Base-by-base conservation (phyloP, 2,797 vertebrate species). In the Smutsia gigantea region DNA sequence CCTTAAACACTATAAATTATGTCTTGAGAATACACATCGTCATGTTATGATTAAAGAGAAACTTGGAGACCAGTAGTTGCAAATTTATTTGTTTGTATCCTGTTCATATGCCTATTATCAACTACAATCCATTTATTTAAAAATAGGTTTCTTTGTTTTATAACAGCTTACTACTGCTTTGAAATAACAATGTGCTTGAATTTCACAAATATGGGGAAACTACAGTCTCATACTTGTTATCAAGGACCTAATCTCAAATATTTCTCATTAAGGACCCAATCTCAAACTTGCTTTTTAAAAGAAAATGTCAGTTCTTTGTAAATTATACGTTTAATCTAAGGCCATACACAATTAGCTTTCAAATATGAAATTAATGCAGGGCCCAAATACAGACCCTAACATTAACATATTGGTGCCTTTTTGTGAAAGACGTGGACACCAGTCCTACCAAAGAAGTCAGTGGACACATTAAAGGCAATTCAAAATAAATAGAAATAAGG, bases 401-500 rank as follows among this genome's bases (percentile, higher is more conserved):
- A 69, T 61, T 87, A 95, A 95, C 12, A 78, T 49, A 12, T 75
- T 75, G 79, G 5, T 87, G 29, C 1, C 19, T 87, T 93, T 87
- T 55, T 72, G 31, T 96, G n/a, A 93, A 94, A 96, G 31, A 63
- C 29, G 4, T 42, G 19, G n/a, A 84, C 37, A 91, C 46, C 64
- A 93, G 55, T 23, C 68, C 31, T 46, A 72, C n/a, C n/a, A 92
- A 93, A 94, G 57, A 93, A 81, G 55, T 81, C 29, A 94, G 63
- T 7, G 55, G 49, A 82, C 17, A 88, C 25, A 72, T 85, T 84
- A 96, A 96, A 78, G 68, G 4, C 61, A 95, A 90, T 71, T 91
- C 29, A 89, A 93, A 96, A 63, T 69, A 81, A 95, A 96, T 1
- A 92, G 51, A 96, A 97, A 88, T 64, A 90, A 92, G 87, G 90